These are phyloP conservation scores for Eupithecia insigniata DNA, from an alignment of 2,888 invertebrate species.

Conservation along the genomic window DNA sequence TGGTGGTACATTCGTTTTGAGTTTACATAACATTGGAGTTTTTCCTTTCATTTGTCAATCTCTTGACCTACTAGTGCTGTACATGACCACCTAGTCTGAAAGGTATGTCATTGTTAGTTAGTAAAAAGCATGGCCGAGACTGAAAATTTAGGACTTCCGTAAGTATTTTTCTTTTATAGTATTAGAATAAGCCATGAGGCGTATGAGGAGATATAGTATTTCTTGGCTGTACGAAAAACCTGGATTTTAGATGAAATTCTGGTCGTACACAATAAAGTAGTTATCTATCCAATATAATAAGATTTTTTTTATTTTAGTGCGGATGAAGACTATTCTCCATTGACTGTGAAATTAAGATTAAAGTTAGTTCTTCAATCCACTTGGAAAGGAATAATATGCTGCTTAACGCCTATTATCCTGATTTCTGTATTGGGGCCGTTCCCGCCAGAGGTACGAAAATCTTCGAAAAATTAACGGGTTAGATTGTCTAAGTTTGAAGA, in stretches of 20 bases:
- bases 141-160: not conserved
- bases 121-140: not conserved
- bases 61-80: not conserved
- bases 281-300: not conserved
- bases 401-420: conserved; percentile 19
- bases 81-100: not conserved
- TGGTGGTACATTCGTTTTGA: too few species aligned
- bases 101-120: not conserved
- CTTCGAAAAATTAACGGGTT: too few species aligned
- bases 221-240: not conserved
- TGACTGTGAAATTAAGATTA: conserved; percentile 10
- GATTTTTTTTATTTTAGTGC: not conserved
- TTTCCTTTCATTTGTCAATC: not conserved
- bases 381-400: conserved; percentile 24
- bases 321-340: conserved; percentile 17
- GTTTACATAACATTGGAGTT: too few species aligned
- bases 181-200: not conserved
- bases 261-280: not conserved
- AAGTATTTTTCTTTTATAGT: not conserved
- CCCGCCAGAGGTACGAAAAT: conserved; percentile 24
- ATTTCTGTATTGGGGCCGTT: conserved; percentile 22
- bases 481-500: too few species aligned
- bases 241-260: not conserved
- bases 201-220: not conserved
- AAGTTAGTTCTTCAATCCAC: conserved; percentile 20